These are phyloP conservation scores for Scylla paramamosain DNA, from an alignment of 1,140 invertebrate genomes.

Conservation along the genomic window DNA sequence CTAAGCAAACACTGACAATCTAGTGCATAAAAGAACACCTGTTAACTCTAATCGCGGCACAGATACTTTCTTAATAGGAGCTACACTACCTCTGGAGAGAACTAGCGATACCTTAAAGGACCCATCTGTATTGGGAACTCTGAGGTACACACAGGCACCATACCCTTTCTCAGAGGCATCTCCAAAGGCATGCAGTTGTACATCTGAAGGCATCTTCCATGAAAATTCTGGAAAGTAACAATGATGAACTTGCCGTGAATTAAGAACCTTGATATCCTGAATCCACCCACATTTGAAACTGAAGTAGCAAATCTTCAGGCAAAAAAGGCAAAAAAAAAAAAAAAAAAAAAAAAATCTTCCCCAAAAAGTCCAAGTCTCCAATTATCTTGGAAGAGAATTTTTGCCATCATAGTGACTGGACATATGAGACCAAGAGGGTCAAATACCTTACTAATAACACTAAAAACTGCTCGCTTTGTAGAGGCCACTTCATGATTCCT, in stretches of 20 bases:
- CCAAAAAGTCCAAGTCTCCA: constrained; percentile 45
- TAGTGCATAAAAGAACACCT: too few species aligned
- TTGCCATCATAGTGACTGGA: not conserved
- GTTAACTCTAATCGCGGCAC: too few species aligned
- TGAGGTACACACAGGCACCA: not conserved
- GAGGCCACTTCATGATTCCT: not conserved
- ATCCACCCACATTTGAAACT: not conserved
- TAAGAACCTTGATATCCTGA: not conserved
- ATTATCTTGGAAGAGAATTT: constrained; percentile 53
- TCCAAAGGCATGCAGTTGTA: not conserved
- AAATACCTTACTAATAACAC: not conserved
- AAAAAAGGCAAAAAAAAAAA: constrained; percentile 32
- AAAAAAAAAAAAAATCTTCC: too few species aligned
- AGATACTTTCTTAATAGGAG: too few species aligned
- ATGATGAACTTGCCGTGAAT: not conserved
- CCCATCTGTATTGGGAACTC: constrained; percentile 9
- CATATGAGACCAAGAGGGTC: constrained; percentile 42
- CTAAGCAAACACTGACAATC: too few species aligned
- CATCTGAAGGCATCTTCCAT: not conserved
- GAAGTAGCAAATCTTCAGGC: constrained; percentile 11
- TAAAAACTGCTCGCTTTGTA: constrained; percentile 23
- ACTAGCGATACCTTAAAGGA: too few species aligned
- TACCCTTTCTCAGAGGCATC: too few species aligned
- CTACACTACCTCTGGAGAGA: not conserved
- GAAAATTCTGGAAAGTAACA: constrained; percentile 28